Percentiles rank a stretch among this genome's conserved stretches.
Conservation (phyloP, 1,140 invertebrate genomes). For the Paraescarpia echinospica region DNA sequence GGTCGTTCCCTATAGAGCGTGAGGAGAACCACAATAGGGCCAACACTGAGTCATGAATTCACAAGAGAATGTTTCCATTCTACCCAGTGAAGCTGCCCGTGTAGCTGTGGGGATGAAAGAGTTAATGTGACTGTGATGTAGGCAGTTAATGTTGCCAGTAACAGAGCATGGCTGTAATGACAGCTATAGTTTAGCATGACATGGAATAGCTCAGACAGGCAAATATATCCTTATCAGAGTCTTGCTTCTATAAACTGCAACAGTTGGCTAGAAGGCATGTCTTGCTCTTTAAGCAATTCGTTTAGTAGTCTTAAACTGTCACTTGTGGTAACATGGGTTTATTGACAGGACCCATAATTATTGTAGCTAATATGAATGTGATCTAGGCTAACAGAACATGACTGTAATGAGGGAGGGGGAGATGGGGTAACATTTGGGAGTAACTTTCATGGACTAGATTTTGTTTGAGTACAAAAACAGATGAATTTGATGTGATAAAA, state of each 20-base stretch:
- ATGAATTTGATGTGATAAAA: background rate
- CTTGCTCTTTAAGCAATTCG: background rate
- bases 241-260: background rate
- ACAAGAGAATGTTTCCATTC: background rate
- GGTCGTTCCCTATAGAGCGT: background rate
- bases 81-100: background rate
- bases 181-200: background rate
- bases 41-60: background rate
- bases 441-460: background rate
- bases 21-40: background rate
- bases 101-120: background rate
- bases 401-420: too few relatives aligned
- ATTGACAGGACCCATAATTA: background rate
- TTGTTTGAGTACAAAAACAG: background rate
- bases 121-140: conserved; percentile 9
- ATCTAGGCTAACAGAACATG: background rate
- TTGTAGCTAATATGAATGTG: background rate
- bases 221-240: background rate
- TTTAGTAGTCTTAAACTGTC: background rate
- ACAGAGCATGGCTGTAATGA: background rate
- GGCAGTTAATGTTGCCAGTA: background rate
- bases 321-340: too few relatives aligned
- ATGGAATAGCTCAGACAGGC: background rate
- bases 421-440: background rate
- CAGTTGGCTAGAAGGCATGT: background rate